Conservation (phyloP, 2,797 vertebrate species). For the Podarcis siculus region DNA sequence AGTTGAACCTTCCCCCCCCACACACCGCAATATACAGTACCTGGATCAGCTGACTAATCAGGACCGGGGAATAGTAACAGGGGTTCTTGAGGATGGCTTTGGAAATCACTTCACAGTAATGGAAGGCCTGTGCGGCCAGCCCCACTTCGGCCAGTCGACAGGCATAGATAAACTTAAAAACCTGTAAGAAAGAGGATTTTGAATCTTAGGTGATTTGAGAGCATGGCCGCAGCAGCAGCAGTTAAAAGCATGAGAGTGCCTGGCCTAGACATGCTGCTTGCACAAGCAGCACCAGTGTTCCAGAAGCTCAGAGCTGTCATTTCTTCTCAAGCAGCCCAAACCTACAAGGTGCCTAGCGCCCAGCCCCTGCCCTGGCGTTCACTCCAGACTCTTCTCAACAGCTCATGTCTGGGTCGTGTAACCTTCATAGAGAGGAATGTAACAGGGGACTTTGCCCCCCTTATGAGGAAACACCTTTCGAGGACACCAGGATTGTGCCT, state of each 20-base stretch:
- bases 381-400: too few species aligned
- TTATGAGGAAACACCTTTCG: too few species aligned
- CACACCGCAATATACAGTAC: conserved; percentile 68
- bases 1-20: too few species aligned
- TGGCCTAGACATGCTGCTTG: too few species aligned
- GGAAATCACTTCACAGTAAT: conserved; percentile 96
- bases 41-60: conserved; percentile 91
- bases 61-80: conserved; percentile 84
- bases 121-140: conserved; percentile 93
- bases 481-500: too few species aligned
- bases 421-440: too few species aligned
- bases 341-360: too few species aligned
- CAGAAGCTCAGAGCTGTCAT: too few species aligned
- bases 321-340: background rate
- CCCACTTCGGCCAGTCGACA: conserved; percentile 94
- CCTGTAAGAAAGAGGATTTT: conserved; percentile 72
- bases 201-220: background rate
- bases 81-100: conserved; percentile 85
- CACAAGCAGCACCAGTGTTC: background rate
- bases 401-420: too few species aligned
- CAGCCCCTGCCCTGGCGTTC: background rate
- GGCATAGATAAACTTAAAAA: conserved; percentile 96
- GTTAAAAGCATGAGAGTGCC: too few species aligned
- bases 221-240: background rate
- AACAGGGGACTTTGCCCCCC: too few species aligned